Evolutionary conservation across 2,113 vertebrate genomes (phyloP), one percentile per base, ranked within the genome.

Genomic region (Sebastes schlegelii): DNA sequence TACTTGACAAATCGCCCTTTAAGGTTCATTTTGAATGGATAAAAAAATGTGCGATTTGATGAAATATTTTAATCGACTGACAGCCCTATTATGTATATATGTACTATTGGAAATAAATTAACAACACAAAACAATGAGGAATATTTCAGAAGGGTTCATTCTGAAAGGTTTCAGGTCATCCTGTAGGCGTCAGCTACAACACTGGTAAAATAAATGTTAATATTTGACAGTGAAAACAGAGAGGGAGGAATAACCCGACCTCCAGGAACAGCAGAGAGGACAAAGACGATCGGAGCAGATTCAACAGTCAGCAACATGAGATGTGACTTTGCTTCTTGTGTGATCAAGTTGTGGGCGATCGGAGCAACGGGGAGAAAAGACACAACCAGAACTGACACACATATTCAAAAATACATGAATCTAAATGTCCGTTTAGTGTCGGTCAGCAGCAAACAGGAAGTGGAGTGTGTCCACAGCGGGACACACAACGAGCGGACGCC

Each of bases 401-500:
- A 55, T 17, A 54, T 51, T 48, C 60, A 48, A 48, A 79, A 1
- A 26, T 5, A 67, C 0, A 9, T 21, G 9, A 43, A 76, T 48
- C 45, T 9, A 57, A 70, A 42, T 57, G 43, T 57, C 12, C 51
- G 6, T 60, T 42, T 3, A 26, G 80, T 21, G 5, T 67, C 4
- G 8, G 13, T 52, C 45, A 60, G 74, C 57, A 34, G 34, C 34
- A 34, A n/a, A 52, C 14, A 16, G 2, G 52, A 60, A 26, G 52
- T 23, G 23, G 8, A 63, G 49, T 19, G 34, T 1, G 54, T 73
- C 66, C 69, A 64, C 40, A 63, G 60, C 45, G 26, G 26, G 51
- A 68, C 34, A 70, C 68, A 79, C 82, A 34, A 8, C 26, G 8
- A 23, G 51, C 60, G 40, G 34, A 65, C 62, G 51, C 46, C 51